Evolutionary conservation across 2,797 vertebrate genomes (phyloP).

Genomic region (Myiotriccus ornatus): DNA sequence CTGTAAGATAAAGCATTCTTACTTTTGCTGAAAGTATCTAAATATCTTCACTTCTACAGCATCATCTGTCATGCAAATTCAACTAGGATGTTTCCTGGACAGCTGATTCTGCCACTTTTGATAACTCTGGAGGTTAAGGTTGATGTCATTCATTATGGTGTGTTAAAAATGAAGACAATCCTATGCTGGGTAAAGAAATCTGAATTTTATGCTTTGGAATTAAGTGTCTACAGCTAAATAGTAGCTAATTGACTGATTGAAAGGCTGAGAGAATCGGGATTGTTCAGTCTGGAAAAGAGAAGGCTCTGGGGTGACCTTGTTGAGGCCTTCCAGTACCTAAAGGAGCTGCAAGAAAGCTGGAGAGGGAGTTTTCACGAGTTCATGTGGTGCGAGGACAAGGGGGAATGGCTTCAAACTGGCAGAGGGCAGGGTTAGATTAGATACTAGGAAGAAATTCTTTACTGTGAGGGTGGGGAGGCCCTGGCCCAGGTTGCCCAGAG

Average conservation of each 20-base stretch:
- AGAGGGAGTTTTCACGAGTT: not conserved
- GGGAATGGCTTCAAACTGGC: not conserved
- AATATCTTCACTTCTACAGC: not conserved
- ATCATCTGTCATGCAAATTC: not conserved
- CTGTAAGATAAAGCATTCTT: not conserved
- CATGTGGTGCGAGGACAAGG: not conserved
- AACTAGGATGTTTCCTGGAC: not conserved
- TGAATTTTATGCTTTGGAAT: not conserved
- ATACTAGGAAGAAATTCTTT: not conserved
- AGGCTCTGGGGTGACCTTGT: not conserved
- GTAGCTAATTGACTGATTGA: not conserved
- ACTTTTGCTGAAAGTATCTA: not conserved
- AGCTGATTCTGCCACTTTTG: not conserved
- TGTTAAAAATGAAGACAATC: not conserved
- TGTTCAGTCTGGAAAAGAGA: not conserved
- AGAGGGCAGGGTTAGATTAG: not conserved
- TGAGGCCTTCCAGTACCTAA: not conserved
- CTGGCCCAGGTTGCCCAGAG: not conserved
- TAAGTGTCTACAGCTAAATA: not conserved
- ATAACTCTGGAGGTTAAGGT: not conserved
- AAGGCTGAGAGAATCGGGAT: not conserved
- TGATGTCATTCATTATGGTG: not conserved
- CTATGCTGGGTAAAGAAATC: not conserved
- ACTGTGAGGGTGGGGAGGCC: not conserved
- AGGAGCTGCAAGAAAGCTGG: not conserved